Evolutionary conservation across 2,888 invertebrate genomes (phyloP).

Genomic region (Cecidostiba fungosa): DNA sequence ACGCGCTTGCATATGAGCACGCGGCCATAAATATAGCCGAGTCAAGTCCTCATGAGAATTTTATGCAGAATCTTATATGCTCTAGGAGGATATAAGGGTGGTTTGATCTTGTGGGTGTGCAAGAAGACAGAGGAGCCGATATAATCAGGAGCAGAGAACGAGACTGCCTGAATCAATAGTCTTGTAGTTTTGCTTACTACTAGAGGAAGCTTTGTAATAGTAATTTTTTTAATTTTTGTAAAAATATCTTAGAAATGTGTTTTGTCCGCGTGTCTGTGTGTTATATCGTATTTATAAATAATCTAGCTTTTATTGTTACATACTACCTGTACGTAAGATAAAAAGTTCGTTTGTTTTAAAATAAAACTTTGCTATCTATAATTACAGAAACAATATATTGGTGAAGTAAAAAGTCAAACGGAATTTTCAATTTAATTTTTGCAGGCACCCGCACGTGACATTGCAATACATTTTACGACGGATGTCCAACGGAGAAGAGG

Average conservation of each 20-base stretch:
- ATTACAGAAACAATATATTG: no score
- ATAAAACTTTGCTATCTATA: no score
- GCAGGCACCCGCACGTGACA: neutral
- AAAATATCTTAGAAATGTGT: neutral
- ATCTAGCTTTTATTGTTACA: no score
- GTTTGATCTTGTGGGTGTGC: neutral
- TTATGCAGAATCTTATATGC: constrained; percentile 5
- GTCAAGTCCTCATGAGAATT: constrained; percentile 6
- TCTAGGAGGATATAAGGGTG: neutral
- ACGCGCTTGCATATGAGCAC: neutral
- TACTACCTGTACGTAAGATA: no score
- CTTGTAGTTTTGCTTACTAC: neutral
- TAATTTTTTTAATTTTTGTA: no score
- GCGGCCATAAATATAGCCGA: neutral
- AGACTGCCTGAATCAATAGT: neutral
- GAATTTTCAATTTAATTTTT: neutral
- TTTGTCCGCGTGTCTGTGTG: neutral
- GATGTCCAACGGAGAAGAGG: neutral
- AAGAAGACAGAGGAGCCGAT: neutral
- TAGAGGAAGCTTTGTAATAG: neutral
- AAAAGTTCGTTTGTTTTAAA: no score
- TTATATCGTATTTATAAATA: no score
- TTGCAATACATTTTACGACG: neutral
- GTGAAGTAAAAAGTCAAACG: neutral
- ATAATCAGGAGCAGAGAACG: neutral